Percentiles rank a stretch among this genome's conserved stretches.
These are phyloP conservation scores for Acanthosepion lycidas DNA, from an alignment of 2,888 invertebrate genomes.

Conservation along the genomic window DNA sequence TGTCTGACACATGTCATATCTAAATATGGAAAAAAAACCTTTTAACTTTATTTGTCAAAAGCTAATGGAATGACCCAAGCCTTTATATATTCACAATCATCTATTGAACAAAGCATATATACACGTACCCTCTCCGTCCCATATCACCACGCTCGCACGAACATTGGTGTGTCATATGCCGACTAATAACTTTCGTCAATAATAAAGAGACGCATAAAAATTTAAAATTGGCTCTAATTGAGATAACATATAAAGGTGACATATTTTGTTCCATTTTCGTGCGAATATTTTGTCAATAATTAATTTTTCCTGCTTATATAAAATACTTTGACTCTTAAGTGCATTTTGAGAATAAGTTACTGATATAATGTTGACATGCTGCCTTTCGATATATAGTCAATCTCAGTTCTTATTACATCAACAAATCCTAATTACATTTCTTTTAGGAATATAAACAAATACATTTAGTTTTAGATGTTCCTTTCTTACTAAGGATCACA, in stretches of 20 bases:
- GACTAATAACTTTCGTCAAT: neutral
- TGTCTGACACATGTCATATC: neutral
- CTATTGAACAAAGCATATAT: neutral
- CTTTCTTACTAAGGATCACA: too few species aligned
- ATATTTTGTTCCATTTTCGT: neutral
- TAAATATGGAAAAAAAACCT: neutral
- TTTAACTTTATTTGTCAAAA: neutral
- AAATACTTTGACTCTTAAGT: neutral
- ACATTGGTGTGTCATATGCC: too few species aligned
- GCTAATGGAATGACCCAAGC: neutral
- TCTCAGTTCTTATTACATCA: too few species aligned
- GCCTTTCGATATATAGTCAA: too few species aligned
- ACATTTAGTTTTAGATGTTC: too few species aligned
- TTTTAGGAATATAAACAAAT: too few species aligned
- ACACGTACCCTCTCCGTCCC: neutral
- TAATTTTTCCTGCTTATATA: neutral
- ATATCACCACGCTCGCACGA: neutral
- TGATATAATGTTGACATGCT: too few species aligned
- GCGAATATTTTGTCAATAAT: neutral
- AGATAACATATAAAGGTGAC: neutral
- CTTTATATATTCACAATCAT: neutral
- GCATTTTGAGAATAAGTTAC: neutral
- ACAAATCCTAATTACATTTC: too few species aligned
- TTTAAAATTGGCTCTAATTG: neutral
- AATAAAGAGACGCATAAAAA: neutral